Percentiles rank a stretch among this genome's conserved stretches.
Conservation (phyloP, 2,888 invertebrate species). For the Drosophila nr. perissopoda region DNA sequence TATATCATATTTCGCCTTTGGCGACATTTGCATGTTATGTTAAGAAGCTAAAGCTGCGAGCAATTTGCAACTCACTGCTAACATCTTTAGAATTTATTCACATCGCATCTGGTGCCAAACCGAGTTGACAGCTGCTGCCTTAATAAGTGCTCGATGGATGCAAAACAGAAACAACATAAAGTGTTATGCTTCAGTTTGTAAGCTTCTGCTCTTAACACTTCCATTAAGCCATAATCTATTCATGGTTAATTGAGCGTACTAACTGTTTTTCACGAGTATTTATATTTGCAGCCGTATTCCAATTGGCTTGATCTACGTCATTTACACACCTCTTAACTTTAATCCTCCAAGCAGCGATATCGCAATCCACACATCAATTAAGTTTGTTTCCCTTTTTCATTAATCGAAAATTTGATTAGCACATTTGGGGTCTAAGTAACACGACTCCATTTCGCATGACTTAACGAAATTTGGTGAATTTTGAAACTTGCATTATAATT, state of each 20-base stretch:
- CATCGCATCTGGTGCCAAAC: background rate
- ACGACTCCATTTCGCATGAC: conserved; percentile 12
- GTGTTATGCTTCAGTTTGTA: conserved; percentile 28
- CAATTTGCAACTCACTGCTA: background rate
- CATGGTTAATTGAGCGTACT: conserved; percentile 31
- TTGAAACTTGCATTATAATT: conserved; percentile 44
- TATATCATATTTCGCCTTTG: background rate
- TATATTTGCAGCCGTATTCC: background rate
- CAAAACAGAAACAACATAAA: background rate
- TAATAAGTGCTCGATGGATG: background rate
- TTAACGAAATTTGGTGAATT: conserved; percentile 2
- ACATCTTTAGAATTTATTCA: background rate
- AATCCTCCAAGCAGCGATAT: conserved; percentile 30
- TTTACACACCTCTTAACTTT: conserved; percentile 48
- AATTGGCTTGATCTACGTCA: conserved; percentile 16
- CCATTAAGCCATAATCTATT: conserved; percentile 11
- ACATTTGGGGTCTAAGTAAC: conserved; percentile 20
- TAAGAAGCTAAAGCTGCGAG: background rate
- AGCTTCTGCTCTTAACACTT: conserved; percentile 39
- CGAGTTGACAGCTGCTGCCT: background rate
- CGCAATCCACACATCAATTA: conserved; percentile 56
- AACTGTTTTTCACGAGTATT: conserved; percentile 8
- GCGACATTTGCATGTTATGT: background rate
- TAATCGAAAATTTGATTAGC: conserved; percentile 36
- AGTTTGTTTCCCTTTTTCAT: conserved; percentile 11